Conservation (phyloP, 2,888 invertebrate genomes). For the Oligia strigilis region DNA sequence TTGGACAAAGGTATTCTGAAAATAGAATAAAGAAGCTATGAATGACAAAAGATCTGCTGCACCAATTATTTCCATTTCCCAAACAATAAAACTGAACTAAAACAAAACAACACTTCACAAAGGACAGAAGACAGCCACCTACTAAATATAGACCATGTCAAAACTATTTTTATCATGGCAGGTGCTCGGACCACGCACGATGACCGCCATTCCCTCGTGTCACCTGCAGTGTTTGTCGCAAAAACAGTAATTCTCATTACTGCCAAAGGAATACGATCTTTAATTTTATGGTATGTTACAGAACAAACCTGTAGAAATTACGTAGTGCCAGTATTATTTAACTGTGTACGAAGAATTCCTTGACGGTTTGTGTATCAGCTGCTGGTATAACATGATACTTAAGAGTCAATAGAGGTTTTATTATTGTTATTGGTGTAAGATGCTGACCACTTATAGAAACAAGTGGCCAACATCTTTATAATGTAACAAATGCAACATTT, state of each 20-base stretch:
- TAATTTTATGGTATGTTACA: conserved; percentile 74
- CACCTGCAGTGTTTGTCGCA: conserved; percentile 72
- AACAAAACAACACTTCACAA: conserved; percentile 32
- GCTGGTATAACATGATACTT: conserved; percentile 25
- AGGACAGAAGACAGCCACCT: conserved; percentile 36
- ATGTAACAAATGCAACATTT: not conserved
- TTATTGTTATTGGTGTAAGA: conserved; percentile 16
- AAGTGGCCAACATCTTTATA: no score
- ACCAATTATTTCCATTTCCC: not conserved
- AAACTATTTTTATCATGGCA: conserved; percentile 65
- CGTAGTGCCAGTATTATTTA: conserved; percentile 66
- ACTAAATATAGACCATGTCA: conserved; percentile 43
- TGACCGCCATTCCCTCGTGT: conserved; percentile 58
- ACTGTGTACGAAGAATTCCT: conserved; percentile 58
- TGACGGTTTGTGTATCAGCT: conserved; percentile 51
- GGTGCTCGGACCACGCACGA: conserved; percentile 69
- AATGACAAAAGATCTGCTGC: not conserved
- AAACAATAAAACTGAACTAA: conserved; percentile 18
- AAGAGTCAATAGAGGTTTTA: conserved; percentile 16
- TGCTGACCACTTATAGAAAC: not conserved
- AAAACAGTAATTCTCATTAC: conserved; percentile 78
- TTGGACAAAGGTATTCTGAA: not conserved
- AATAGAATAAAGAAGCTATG: not conserved
- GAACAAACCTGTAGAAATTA: conserved; percentile 64
- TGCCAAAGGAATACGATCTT: conserved; percentile 67